A percentile compares a stretch with the other conserved stretches of the same genome.
Evolutionary conservation across 2,113 vertebrate species (phyloP).

Genomic region (Plestiodon gilberti): DNA sequence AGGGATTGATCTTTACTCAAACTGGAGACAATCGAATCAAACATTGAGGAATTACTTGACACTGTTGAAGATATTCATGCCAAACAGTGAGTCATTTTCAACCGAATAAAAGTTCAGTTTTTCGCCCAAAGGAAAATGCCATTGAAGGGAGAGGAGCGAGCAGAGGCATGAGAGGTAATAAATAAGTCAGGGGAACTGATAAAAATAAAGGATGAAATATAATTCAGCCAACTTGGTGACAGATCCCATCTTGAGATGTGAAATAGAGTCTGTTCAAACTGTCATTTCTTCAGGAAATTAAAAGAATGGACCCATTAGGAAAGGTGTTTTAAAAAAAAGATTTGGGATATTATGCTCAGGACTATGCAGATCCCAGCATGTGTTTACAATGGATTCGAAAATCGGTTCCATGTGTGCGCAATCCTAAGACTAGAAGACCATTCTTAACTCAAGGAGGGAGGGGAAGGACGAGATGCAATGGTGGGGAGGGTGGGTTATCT

Average conservation of each 20-base stretch:
- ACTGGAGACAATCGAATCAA: too few relatives aligned
- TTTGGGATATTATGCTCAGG: constrained; percentile 59
- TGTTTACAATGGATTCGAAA: constrained; percentile 9
- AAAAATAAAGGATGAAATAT: constrained; percentile 71
- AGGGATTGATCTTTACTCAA: too few relatives aligned
- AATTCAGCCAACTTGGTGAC: constrained; percentile 62
- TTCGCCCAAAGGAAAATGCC: constrained; percentile 34
- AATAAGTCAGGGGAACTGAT: constrained; percentile 62
- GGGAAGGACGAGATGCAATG: too few relatives aligned
- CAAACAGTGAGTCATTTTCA: background rate
- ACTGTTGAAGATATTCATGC: background rate
- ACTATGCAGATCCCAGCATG: constrained; percentile 39
- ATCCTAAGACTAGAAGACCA: background rate
- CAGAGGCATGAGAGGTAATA: constrained; percentile 43
- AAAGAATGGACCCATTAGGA: constrained; percentile 71
- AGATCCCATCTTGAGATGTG: constrained; percentile 60
- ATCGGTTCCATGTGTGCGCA: constrained; percentile 2
- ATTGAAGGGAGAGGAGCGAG: constrained; percentile 56
- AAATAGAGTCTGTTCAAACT: constrained; percentile 60
- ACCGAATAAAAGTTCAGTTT: constrained; percentile 53
- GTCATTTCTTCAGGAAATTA: constrained; percentile 72
- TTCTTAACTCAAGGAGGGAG: too few relatives aligned
- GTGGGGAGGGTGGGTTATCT: too few relatives aligned
- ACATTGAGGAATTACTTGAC: too few relatives aligned
- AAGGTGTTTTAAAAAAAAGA: constrained; percentile 53